These are phyloP conservation scores for Ophion slaviceki DNA, from an alignment of 2,888 invertebrate species.

Conservation along the genomic window DNA sequence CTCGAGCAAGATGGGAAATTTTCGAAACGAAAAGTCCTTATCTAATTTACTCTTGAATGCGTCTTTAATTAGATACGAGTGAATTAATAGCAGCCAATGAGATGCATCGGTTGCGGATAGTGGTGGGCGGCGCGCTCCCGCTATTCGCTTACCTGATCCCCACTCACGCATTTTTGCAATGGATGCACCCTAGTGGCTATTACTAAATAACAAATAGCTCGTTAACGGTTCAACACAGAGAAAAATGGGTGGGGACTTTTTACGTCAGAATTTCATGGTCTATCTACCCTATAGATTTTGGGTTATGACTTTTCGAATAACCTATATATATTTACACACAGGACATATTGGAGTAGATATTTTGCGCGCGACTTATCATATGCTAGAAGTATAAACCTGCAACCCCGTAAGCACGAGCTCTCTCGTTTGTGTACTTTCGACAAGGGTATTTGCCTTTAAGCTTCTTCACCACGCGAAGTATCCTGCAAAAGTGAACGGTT, in stretches of 20 bases:
- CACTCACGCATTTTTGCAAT: background rate
- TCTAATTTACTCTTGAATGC: background rate
- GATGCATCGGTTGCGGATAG: too few species aligned
- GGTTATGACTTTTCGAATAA: too few species aligned
- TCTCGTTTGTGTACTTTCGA: conserved; percentile 26
- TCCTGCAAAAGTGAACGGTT: conserved; percentile 2
- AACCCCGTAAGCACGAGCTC: conserved; percentile 1
- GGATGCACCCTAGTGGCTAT: too few species aligned
- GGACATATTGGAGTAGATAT: background rate
- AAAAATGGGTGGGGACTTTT: too few species aligned
- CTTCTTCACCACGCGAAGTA: conserved; percentile 2
- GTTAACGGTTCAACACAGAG: too few species aligned
- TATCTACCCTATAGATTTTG: too few species aligned
- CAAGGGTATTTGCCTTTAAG: conserved; percentile 29
- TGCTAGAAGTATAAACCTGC: conserved; percentile 22
- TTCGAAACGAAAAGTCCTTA: background rate
- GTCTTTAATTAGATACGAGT: background rate
- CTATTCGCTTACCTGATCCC: too few species aligned
- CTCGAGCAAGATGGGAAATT: background rate
- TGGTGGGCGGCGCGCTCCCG: too few species aligned
- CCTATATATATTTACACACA: background rate
- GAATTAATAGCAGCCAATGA: background rate
- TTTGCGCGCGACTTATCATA: too few species aligned
- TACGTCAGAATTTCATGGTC: too few species aligned
- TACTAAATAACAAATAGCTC: too few species aligned